phyloP scores from a whole-genome alignment of 1,140 invertebrate species.

The Musca domestica region DNA sequence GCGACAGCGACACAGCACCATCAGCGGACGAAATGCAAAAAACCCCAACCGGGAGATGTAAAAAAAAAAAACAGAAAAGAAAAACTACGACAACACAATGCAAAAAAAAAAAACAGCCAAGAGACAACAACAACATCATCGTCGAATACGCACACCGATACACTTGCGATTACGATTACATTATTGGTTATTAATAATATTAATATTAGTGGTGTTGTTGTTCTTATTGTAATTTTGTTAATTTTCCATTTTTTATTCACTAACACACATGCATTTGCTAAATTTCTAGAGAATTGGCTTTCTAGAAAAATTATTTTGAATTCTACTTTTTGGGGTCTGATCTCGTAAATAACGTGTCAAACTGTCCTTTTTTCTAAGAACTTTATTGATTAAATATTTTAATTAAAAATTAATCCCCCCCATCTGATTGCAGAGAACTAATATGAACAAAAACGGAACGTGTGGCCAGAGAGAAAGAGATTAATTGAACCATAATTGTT shows the following conservation, averaged over 20 bases:
- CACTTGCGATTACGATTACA: neutral
- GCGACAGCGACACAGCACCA: neutral
- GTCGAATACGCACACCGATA: neutral
- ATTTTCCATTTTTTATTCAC: neutral
- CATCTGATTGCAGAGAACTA: no score
- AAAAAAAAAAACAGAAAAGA: slow-evolving; percentile 5
- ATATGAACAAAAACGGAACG: neutral
- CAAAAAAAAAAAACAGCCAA: slow-evolving; percentile 1
- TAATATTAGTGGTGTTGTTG: neutral
- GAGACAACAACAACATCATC: no score
- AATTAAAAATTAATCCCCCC: no score
- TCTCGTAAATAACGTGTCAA: neutral
- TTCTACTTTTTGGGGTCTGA: neutral
- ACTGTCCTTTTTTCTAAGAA: neutral
- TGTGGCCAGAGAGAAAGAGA: neutral
- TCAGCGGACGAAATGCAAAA: neutral
- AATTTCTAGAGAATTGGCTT: neutral
- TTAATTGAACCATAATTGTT: slow-evolving; percentile 4
- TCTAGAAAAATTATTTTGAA: neutral
- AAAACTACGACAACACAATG: neutral
- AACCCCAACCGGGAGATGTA: slow-evolving; percentile 15
- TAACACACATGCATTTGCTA: neutral
- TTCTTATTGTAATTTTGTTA: neutral
- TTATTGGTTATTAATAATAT: neutral
- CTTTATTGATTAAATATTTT: neutral